Evolutionary conservation across 1,140 invertebrate species (phyloP).

Genomic region (Cyclina sinensis): DNA sequence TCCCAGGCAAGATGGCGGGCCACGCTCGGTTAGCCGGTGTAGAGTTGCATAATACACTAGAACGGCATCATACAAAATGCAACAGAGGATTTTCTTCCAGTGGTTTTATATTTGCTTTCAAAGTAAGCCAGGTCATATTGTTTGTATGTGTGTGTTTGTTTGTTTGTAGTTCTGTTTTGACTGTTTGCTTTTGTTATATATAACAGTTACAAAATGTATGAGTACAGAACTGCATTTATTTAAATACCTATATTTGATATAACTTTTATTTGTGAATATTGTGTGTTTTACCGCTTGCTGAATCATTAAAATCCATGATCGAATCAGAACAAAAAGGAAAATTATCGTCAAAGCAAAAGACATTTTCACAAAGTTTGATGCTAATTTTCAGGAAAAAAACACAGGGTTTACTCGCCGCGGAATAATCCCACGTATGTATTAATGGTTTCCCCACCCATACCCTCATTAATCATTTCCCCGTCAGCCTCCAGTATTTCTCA

Average conservation of each 20-base stretch:
- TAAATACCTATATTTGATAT: no score
- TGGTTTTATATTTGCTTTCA: no score
- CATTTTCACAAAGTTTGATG: constrained; percentile 2
- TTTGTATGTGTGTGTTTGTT: no score
- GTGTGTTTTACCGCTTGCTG: neutral
- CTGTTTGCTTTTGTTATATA: no score
- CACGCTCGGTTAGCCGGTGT: constrained; percentile 14
- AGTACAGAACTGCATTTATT: no score
- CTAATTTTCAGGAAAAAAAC: neutral
- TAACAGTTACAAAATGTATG: no score
- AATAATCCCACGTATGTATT: constrained; percentile 55
- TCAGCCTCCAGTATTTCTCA: neutral
- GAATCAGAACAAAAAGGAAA: neutral
- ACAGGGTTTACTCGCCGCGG: neutral
- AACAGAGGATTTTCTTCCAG: no score
- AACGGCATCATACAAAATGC: no score
- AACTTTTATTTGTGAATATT: no score
- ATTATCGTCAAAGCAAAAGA: neutral
- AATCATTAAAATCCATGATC: neutral
- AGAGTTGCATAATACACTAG: constrained; percentile 49
- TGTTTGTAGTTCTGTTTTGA: no score
- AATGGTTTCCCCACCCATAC: constrained; percentile 56
- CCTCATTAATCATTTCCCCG: constrained; percentile 54
- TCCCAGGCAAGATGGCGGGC: neutral
- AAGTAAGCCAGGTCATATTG: no score